Evolutionary conservation across 2,888 invertebrate species (phyloP).

Genomic region (Euproctis similis): DNA sequence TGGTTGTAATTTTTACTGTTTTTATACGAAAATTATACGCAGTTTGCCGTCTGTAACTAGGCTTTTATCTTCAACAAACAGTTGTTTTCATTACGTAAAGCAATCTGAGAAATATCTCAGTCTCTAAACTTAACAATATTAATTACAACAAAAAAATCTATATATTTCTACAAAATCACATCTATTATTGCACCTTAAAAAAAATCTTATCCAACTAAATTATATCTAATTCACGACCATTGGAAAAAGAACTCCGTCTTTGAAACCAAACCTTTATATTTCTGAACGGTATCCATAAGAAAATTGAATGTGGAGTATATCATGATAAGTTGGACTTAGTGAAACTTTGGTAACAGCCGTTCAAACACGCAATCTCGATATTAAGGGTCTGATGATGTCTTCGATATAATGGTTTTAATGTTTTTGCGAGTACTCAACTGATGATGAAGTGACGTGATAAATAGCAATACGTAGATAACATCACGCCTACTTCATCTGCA

Average conservation of each 20-base stretch:
- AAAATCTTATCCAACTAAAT: conserved; percentile 19
- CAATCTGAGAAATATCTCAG: too few species aligned
- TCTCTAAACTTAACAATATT: too few species aligned
- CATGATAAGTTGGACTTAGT: conserved; percentile 18
- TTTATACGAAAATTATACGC: too few species aligned
- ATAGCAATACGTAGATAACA: neutral
- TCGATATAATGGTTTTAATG: conserved; percentile 37
- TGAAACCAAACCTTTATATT: conserved; percentile 7
- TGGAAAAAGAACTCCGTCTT: conserved; percentile 14
- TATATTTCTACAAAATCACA: neutral
- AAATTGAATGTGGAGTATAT: conserved; percentile 9
- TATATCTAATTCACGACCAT: conserved; percentile 25
- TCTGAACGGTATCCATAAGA: neutral
- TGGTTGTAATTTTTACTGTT: too few species aligned
- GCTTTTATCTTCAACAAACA: too few species aligned
- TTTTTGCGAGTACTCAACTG: conserved; percentile 33
- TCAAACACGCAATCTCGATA: conserved; percentile 62
- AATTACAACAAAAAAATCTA: too few species aligned
- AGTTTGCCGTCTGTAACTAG: too few species aligned
- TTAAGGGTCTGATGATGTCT: conserved; percentile 53
- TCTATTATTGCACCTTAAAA: neutral
- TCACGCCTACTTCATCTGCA: too few species aligned
- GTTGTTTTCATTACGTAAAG: too few species aligned
- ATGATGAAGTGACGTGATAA: conserved; percentile 3
- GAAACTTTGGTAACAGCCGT: conserved; percentile 34